These are phyloP conservation scores for Rhinopithecus roxellana DNA, from an alignment of 2,113 vertebrate species.

Conservation along the genomic window DNA sequence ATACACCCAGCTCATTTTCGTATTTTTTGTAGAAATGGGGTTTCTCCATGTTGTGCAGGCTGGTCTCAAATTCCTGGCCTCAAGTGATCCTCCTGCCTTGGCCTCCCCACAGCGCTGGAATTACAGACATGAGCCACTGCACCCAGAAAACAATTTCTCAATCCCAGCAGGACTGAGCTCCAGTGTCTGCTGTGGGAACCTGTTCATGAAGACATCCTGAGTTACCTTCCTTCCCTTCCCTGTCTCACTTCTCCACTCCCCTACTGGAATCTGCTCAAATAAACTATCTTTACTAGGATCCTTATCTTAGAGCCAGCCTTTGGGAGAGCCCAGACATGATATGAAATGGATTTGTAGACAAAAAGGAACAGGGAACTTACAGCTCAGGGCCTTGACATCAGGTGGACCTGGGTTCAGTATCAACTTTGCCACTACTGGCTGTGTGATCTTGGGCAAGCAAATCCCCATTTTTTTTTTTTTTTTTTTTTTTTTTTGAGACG, in stretches of 20 bases:
- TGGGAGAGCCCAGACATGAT: not conserved
- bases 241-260: not conserved
- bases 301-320: not conserved
- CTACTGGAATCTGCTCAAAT: not conserved
- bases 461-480: not conserved
- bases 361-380: not conserved
- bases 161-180: not conserved
- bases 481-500: not conserved
- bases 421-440: not conserved
- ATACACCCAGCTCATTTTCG: too few relatives aligned
- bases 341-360: not conserved
- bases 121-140: too few relatives aligned
- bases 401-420: not conserved
- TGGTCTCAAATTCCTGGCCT: too few relatives aligned
- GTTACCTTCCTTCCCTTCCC: not conserved
- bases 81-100: too few relatives aligned
- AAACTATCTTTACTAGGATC: not conserved
- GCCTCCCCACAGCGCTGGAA: too few relatives aligned
- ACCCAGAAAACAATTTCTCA: not conserved
- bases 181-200: too few relatives aligned
- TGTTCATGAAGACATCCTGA: not conserved
- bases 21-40: too few relatives aligned
- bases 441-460: not conserved
- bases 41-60: too few relatives aligned
- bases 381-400: not conserved